phyloP scores from a whole-genome alignment of 2,888 invertebrate genomes.

The Eremobia ochroleuca region DNA sequence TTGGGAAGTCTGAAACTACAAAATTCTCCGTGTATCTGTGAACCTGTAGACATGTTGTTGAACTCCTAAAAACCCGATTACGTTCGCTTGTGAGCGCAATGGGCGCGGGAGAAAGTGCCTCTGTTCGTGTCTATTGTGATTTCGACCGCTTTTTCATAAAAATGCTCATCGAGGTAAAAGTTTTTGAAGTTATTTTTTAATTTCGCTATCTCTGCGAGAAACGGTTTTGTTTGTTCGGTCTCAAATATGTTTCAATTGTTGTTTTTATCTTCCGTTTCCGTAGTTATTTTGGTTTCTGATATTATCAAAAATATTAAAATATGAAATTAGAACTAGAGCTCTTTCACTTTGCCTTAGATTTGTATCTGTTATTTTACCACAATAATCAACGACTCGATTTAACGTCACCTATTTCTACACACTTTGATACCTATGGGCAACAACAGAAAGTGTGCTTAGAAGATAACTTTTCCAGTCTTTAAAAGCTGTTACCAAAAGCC shows the following conservation, averaged over 20 bases:
- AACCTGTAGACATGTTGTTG: constrained; percentile 42
- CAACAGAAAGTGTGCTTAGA: not conserved
- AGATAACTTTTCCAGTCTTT: constrained; percentile 21
- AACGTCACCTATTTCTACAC: not conserved
- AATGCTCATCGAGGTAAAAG: constrained; percentile 66
- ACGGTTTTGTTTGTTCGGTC: constrained; percentile 40
- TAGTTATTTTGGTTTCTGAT: constrained; percentile 4
- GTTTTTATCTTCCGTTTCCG: constrained; percentile 7
- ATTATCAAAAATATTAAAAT: not conserved
- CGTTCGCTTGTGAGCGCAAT: constrained; percentile 40
- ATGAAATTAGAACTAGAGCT: not conserved
- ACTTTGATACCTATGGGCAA: not conserved
- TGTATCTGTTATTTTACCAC: no score
- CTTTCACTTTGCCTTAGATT: not conserved
- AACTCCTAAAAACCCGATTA: constrained; percentile 56
- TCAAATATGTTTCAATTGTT: constrained; percentile 17
- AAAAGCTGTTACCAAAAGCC: constrained; percentile 30
- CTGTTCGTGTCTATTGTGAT: constrained; percentile 61
- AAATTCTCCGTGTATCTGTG: constrained; percentile 28
- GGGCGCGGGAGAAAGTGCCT: constrained; percentile 60
- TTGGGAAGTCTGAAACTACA: constrained; percentile 12
- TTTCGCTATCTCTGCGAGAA: constrained; percentile 49
- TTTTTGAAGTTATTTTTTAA: constrained; percentile 60
- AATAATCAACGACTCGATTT: not conserved
- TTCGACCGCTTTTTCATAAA: constrained; percentile 64